Percentiles rank a stretch among this genome's conserved stretches.
Evolutionary conservation across 2,797 vertebrate species (phyloP).

Genomic region (Falco peregrinus): DNA sequence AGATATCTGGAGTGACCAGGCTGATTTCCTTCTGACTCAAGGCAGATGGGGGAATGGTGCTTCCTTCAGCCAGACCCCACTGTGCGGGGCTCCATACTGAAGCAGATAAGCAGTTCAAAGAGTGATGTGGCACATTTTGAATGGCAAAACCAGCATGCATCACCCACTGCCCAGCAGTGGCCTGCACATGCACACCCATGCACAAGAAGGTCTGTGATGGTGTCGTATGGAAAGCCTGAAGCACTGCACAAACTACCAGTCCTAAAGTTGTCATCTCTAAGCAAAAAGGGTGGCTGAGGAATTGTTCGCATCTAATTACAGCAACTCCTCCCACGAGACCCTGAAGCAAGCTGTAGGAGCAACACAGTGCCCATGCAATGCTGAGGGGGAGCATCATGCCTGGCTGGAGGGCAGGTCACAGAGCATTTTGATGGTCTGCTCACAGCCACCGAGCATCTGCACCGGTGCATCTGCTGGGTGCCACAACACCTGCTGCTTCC

Average conservation of each 20-base stretch:
- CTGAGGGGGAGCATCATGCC: background rate
- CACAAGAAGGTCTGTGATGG: no score
- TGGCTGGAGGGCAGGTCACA: background rate
- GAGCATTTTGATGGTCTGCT: background rate
- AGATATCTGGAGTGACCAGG: background rate
- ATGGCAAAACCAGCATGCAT: background rate
- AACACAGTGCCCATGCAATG: rapidly evolving
- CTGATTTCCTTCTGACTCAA: background rate
- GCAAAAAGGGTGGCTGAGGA: background rate
- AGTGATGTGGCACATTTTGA: rapidly evolving
- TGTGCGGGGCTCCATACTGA: rapidly evolving
- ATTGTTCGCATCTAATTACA: background rate
- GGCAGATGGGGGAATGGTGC: background rate
- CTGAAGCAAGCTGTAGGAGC: background rate
- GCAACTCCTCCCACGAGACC: background rate
- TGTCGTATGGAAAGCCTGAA: rapidly evolving
- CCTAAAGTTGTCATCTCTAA: background rate
- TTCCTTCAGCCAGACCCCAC: background rate
- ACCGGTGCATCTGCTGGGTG: rapidly evolving
- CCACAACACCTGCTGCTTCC: background rate
- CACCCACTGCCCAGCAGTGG: rapidly evolving
- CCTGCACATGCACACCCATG: rapidly evolving
- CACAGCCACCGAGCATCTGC: rapidly evolving
- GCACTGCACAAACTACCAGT: rapidly evolving
- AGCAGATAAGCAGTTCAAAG: background rate